Conservation (phyloP, 2,113 vertebrate species). For the Leucoraja erinaceus region DNA sequence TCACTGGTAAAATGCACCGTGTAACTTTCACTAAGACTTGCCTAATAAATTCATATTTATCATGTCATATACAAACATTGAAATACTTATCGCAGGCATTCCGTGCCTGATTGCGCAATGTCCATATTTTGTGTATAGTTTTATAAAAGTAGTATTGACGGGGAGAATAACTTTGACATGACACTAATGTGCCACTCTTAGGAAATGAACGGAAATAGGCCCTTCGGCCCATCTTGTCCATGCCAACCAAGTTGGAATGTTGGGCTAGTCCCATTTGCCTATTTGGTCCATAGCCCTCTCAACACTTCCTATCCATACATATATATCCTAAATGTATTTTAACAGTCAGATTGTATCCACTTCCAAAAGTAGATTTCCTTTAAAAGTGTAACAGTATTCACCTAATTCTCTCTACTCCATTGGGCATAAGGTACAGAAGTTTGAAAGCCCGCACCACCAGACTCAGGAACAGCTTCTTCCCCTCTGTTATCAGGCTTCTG, state of each 20-base stretch:
- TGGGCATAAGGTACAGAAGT: too few relatives aligned
- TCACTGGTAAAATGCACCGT: not conserved
- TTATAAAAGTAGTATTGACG: not conserved
- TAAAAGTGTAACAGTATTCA: not conserved
- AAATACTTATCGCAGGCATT: not conserved
- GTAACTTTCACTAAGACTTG: not conserved
- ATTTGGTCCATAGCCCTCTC: too few relatives aligned
- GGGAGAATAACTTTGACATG: not conserved
- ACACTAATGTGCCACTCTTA: not conserved
- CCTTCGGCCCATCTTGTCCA: too few relatives aligned
- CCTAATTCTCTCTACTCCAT: too few relatives aligned
- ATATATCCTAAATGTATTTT: too few relatives aligned
- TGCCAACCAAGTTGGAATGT: too few relatives aligned
- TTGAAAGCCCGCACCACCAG: too few relatives aligned
- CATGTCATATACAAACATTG: not conserved
- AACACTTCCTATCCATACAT: too few relatives aligned
- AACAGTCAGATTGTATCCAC: too few relatives aligned
- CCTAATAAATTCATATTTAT: not conserved
- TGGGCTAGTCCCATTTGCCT: too few relatives aligned
- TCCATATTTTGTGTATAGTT: not conserved
- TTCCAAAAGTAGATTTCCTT: not conserved
- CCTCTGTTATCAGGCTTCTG: too few relatives aligned
- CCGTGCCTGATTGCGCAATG: not conserved
- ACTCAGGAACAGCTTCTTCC: too few relatives aligned
- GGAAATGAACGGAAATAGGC: not conserved